Conservation (phyloP, 2,888 invertebrate species). For the Caenorhabditis sp. region DNA sequence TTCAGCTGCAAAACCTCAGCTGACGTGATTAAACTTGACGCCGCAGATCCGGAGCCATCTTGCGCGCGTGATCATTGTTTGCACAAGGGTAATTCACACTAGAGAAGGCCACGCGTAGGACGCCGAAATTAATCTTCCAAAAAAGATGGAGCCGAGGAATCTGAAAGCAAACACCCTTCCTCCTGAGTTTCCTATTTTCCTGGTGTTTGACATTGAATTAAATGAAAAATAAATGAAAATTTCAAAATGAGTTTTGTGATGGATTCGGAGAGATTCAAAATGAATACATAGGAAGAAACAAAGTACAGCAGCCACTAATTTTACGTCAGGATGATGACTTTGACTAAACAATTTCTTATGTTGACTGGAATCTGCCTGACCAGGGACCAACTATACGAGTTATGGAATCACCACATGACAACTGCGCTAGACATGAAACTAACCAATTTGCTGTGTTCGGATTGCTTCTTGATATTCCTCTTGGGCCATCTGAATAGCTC, state of each 20-base stretch:
- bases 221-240: neutral
- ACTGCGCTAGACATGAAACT: neutral
- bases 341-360: neutral
- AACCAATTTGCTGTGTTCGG: too few relatives aligned
- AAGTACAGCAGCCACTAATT: neutral
- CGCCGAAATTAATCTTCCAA: slow-evolving; percentile 21
- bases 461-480: too few relatives aligned
- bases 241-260: neutral
- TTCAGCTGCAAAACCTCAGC: neutral
- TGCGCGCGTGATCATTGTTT: slow-evolving; percentile 21
- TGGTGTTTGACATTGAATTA: slow-evolving; percentile 12
- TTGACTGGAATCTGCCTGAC: neutral
- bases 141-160: slow-evolving; percentile 11
- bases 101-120: slow-evolving; percentile 8
- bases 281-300: neutral
- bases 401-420: neutral
- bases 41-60: neutral
- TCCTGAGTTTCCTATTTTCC: too few relatives aligned
- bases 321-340: neutral
- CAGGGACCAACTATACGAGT: neutral
- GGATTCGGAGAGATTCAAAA: neutral
- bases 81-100: slow-evolving; percentile 27
- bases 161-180: slow-evolving; percentile 1
- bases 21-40: slow-evolving; percentile 19
- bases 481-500: neutral